These are phyloP conservation scores for Spisula solida DNA, from an alignment of 2,888 invertebrate species.

Conservation along the genomic window DNA sequence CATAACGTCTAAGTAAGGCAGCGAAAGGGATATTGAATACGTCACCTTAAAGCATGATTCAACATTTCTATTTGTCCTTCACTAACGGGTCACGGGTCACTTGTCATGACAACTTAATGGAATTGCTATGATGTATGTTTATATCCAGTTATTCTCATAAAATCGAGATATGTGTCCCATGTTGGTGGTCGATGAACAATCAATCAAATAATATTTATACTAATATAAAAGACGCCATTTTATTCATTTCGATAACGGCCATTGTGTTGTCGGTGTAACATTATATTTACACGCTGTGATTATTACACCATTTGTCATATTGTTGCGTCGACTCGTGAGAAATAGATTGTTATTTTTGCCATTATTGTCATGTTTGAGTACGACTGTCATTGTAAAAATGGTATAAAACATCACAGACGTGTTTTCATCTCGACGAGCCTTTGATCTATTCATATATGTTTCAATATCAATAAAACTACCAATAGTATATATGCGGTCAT, in stretches of 20 bases:
- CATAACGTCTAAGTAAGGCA: too few relatives aligned
- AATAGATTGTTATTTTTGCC: background rate
- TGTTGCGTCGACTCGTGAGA: background rate
- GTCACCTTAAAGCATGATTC: too few relatives aligned
- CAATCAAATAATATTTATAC: background rate
- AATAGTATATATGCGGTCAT: background rate
- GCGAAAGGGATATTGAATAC: too few relatives aligned
- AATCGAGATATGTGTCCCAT: background rate
- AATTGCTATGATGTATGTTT: too few relatives aligned
- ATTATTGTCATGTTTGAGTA: background rate
- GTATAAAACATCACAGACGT: background rate
- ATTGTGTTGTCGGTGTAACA: background rate
- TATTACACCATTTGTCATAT: background rate
- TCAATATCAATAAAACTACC: slow-evolving; percentile 18
- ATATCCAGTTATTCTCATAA: background rate
- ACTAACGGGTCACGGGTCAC: too few relatives aligned
- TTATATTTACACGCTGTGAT: slow-evolving; percentile 1
- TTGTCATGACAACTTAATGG: too few relatives aligned
- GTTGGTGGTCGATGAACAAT: slow-evolving; percentile 7
- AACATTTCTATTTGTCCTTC: too few relatives aligned
- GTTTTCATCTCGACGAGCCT: background rate
- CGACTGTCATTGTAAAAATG: background rate
- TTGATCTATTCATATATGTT: slow-evolving; percentile 14
- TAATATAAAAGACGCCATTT: background rate
- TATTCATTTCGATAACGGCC: background rate